phyloP scores from a whole-genome alignment of 2,888 invertebrate genomes.

The Ophioninae sp. region DNA sequence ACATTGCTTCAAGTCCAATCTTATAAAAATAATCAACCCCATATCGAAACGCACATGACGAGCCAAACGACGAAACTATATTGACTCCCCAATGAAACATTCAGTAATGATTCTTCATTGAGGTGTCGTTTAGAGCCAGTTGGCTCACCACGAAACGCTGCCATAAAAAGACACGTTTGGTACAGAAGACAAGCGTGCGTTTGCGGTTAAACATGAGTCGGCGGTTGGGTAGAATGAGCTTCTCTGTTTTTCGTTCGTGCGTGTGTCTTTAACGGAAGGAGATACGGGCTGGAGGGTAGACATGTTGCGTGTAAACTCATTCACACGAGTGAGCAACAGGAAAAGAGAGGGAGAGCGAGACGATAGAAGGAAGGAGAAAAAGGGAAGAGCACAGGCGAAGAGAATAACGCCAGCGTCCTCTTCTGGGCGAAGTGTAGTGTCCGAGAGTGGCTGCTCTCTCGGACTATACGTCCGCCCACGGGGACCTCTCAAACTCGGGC shows the following conservation, averaged over 20 bases:
- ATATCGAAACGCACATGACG: not conserved
- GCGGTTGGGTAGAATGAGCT: conserved; percentile 44
- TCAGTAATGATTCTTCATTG: not conserved
- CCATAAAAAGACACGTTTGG: conserved; percentile 46
- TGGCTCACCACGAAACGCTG: conserved; percentile 39
- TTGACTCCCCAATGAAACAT: conserved; percentile 21
- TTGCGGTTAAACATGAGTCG: conserved; percentile 19
- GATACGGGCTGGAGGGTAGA: conserved; percentile 13
- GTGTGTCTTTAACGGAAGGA: conserved; percentile 35
- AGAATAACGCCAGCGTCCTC: conserved; percentile 30
- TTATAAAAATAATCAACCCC: not conserved
- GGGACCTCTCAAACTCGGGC: conserved; percentile 65
- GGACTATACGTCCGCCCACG: conserved; percentile 74
- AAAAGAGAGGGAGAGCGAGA: conserved; percentile 29
- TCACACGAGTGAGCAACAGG: conserved; percentile 73
- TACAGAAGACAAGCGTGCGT: conserved; percentile 37
- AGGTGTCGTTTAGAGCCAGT: not conserved
- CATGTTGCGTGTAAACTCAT: conserved; percentile 72
- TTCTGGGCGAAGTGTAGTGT: conserved; percentile 57
- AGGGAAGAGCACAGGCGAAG: conserved; percentile 29
- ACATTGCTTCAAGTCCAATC: too few relatives aligned
- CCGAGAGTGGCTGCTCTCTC: conserved; percentile 59
- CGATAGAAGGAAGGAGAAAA: conserved; percentile 2
- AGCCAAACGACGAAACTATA: not conserved
- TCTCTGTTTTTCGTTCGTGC: conserved; percentile 37